phyloP scores from a whole-genome alignment of 2,888 invertebrate species.

The Parnassius glacialis region DNA sequence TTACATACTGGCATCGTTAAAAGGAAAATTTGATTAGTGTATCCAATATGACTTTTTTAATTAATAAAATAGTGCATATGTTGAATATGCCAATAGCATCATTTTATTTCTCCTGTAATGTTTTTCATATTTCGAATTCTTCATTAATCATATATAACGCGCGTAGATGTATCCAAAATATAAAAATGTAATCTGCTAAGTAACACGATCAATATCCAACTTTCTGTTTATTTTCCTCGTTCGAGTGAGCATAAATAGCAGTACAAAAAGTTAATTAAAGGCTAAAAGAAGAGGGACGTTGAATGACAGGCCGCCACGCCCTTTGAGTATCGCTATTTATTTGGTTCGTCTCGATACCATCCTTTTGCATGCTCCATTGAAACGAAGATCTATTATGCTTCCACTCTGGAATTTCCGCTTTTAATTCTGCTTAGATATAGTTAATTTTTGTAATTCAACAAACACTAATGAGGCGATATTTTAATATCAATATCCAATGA shows the following conservation, averaged over 20 bases:
- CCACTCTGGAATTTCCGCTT: conserved; percentile 11
- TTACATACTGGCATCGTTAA: too few species aligned
- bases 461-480: too few species aligned
- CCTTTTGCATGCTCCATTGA: conserved; percentile 56
- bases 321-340: conserved; percentile 68
- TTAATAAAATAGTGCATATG: too few species aligned
- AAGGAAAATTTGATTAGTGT: too few species aligned
- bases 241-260: conserved; percentile 23
- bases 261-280: conserved; percentile 72
- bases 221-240: conserved; percentile 29
- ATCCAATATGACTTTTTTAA: too few species aligned
- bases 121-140: too few species aligned
- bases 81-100: too few species aligned
- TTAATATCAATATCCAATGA: too few species aligned
- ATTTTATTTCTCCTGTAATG: too few species aligned
- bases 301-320: conserved; percentile 66
- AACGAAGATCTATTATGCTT: conserved; percentile 22
- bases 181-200: conserved; percentile 29
- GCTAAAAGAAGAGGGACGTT: conserved; percentile 54
- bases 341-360: conserved; percentile 47
- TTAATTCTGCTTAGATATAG: background rate
- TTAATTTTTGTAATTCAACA: background rate
- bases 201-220: conserved; percentile 28
- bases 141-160: too few species aligned
- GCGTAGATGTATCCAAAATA: too few species aligned